Evolutionary conservation across 2,113 vertebrate species (phyloP), one percentile per base, ranked within the genome.

Genomic region (Esox niger): DNA sequence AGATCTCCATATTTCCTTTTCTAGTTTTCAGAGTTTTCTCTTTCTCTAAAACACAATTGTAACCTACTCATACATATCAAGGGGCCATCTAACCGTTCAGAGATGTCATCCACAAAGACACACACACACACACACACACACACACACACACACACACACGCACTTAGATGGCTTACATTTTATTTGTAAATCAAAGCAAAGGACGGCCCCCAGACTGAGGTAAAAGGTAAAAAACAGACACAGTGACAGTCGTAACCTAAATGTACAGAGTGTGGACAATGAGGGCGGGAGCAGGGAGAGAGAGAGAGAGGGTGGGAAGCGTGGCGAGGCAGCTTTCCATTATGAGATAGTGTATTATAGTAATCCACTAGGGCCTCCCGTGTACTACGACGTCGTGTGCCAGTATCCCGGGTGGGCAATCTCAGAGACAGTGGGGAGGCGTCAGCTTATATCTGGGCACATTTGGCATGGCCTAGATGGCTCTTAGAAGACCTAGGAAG

Each of bases 401-500:
- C 88, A 88, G 87, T 86, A 88, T 89, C 90, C 90, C 88, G 86
- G 89, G 90, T 86, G 90, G 90, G 87, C 91, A 92, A 93, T 93
- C 89, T 91, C 83, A 78, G 82, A 88, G 90, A 88, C 91, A 80
- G 91, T 90, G 89, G 91, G 91, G 90, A 86, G 88, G 87, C 88
- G 38, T 82, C 84, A 64, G 87, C 87, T 92, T 91, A 92, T 91
- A 89, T 90, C 88, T 90, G 89, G 89, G 87, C 86, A 90, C 88
- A 91, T 92, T 93, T 91, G 90, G 88, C 88, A 90, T 90, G 91
- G 89, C 89, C 90, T 91, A 89, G 76, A 90, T 90, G 90, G 88
- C 77, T 88, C 84, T 91, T 90, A 88, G 71, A 78, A 80, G 69
- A 85, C 78, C 82, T 80, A 79, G 85, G 38, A 89, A 91, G 89